Evolutionary conservation across 53 echinoderm and acorn worm species (phyloP).

Genomic region (Paracentrotus lividus): DNA sequence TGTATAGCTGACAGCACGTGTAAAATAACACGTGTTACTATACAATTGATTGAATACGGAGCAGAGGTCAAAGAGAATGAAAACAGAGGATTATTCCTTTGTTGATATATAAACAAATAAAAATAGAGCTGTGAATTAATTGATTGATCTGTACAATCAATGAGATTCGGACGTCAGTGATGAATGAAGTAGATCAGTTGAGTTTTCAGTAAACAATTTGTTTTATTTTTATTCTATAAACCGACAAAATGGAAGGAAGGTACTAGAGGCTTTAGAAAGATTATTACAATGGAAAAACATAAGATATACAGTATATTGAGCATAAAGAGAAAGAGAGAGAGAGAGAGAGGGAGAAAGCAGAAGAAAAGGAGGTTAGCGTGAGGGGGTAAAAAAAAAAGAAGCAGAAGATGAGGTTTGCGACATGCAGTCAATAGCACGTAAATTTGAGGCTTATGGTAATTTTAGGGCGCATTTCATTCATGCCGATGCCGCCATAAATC

Average conservation of each 20-base stretch:
- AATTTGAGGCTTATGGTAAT: neutral
- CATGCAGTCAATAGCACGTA: neutral
- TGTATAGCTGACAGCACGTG: neutral
- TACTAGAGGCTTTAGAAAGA: neutral
- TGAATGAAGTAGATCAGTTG: neutral
- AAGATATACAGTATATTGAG: too few species aligned
- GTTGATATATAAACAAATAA: too few species aligned
- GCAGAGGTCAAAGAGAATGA: neutral
- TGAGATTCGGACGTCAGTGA: neutral
- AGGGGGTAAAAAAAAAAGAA: neutral
- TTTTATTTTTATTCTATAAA: neutral
- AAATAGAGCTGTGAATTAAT: neutral
- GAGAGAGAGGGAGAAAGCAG: neutral
- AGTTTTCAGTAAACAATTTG: neutral
- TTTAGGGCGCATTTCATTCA: neutral
- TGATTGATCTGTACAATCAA: neutral
- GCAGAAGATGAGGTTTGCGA: neutral
- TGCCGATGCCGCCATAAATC: neutral
- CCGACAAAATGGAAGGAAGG: too few species aligned
- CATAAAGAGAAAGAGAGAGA: neutral
- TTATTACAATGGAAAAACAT: neutral
- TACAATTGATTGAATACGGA: too few species aligned
- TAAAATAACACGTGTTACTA: neutral
- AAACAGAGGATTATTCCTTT: too few species aligned
- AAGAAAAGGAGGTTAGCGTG: neutral